Base-by-base conservation (phyloP, 2,113 vertebrate genomes). In the Indicator indicator region DNA sequence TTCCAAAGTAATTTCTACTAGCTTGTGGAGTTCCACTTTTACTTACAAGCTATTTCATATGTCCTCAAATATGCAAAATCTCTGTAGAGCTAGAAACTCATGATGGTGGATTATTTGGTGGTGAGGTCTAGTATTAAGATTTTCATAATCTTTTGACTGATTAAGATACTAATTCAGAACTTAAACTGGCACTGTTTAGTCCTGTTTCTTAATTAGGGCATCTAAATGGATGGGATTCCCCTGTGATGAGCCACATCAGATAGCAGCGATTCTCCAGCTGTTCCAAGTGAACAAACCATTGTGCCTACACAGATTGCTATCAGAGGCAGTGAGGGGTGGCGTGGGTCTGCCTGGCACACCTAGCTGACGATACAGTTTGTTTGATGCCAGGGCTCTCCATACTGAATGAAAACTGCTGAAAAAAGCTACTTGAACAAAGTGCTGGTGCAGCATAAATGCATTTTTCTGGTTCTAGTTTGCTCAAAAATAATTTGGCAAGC, bases 171-270 rank as follows among this genome's bases (percentile, higher is more conserved):
- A 73, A n/a, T 33, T 50, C 79, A 91, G 65, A 81, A 74, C 9
- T 69, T 71, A 71, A 11, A 17, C 62, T 75, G 83, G 67, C 68
- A 83, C 30, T 62, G n/a, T 76, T 80, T 95, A 65, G 40, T 88
- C 73, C 90, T 88, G 65, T 76, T 80, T 83, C 88, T 65, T 93
- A 90, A 95, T 78, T 69, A 75, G 40, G 62, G 40, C 2, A 1
- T 63, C 86, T 88, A 33, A 95, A 86, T 0, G 3, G 54, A 50
- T 33, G 93, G 95, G 94, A 90, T 95, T 97, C 80, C 93, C 94
- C 83, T 89, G 65, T 32, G 68, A 42, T 72, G 90, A 94, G 76
- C 94, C 91, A 91, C 82, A 94, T 95, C 95, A 97, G 94, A 95
- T 95, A 92, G 2, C 69, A 78, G 83, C 1, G 5, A 50, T 55